These are phyloP conservation scores for Gallinago paraguaiae DNA, from an alignment of 2,113 vertebrate genomes.

Conservation along the genomic window DNA sequence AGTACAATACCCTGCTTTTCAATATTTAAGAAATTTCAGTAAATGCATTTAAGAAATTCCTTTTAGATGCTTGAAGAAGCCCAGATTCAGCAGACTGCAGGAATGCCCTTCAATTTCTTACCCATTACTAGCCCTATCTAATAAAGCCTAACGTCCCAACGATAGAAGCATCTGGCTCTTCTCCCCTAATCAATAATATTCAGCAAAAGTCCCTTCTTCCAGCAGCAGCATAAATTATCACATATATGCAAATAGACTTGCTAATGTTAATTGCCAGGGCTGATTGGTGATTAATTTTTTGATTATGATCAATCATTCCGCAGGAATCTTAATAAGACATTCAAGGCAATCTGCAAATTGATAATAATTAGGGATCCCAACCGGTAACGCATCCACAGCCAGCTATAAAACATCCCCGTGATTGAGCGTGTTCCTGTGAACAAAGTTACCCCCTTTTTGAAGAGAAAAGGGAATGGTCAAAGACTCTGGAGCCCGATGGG, in stretches of 20 bases:
- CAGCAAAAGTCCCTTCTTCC: constrained; percentile 55
- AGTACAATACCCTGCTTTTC: neutral
- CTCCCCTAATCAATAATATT: constrained; percentile 70
- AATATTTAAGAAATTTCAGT: neutral
- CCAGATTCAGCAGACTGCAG: neutral
- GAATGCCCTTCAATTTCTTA: constrained; percentile 7
- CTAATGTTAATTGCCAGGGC: constrained; percentile 74
- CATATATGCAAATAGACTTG: constrained; percentile 72
- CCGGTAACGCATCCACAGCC: neutral
- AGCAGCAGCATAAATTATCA: constrained; percentile 71
- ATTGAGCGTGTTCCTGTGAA: neutral
- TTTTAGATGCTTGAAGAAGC: neutral
- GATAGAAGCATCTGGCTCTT: constrained; percentile 51
- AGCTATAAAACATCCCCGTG: constrained; percentile 10
- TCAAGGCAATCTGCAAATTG: constrained; percentile 63
- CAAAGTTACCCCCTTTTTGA: neutral
- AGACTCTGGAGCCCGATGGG: neutral
- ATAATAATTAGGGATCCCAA: constrained; percentile 66
- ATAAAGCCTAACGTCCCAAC: neutral
- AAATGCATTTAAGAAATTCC: neutral
- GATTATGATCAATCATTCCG: constrained; percentile 75
- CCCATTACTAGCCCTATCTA: neutral
- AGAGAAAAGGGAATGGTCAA: neutral
- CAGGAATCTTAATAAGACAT: constrained; percentile 64
- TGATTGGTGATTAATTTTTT: constrained; percentile 79